Base-by-base conservation (phyloP, 2,113 vertebrate species). In the Oncorhynchus keta region DNA sequence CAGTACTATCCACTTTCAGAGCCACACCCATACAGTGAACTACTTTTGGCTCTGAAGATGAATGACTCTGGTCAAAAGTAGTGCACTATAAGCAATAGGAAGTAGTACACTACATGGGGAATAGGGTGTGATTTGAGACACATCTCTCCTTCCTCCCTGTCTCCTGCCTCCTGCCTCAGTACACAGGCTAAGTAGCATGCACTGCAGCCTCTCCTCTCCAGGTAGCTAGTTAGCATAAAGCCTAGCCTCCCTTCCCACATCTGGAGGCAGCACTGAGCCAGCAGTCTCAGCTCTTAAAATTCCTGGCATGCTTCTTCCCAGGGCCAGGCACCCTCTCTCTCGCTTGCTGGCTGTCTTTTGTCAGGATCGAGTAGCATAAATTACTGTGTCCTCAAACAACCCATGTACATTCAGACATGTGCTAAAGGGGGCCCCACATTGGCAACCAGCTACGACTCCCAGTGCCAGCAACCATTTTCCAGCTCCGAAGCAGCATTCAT, bases 381-480 rank as follows among this genome's bases (percentile, higher is more conserved):
- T 77, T 68, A 78, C 70, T 20, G 76, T 85, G 84, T 88, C 82
- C 82, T 85, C 76, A 82, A 61, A 79, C 72, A 82, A 84, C 76
- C 78, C 66, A 59, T 84, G 80, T 79, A 76, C 70, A 79, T 81
- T 78, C 76, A 72, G 75, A 75, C 71, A 82, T 84, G 73, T 73
- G 77, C 75, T 59, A 64, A 22, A 24, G 72, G 72, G 72, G 65
- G 79, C 70, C 72, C 70, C 24, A 64, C 16, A 49, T 77, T 87
- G 79, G 74, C 79, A 81, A 39, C 64, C 45, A 66, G 26, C 39
- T 81, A 9, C 14, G 20, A 24, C 18, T n/a, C n/a, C 51, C 14
- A 55, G 51, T 55, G 51, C 51, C 51, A 55, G 51, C 12, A 55
- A 4, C 14, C 51, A 18, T 55, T 16, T 55, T 55, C 16, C n/a